phyloP scores from a whole-genome alignment of 2,113 vertebrate species.

The Callipepla squamata region DNA sequence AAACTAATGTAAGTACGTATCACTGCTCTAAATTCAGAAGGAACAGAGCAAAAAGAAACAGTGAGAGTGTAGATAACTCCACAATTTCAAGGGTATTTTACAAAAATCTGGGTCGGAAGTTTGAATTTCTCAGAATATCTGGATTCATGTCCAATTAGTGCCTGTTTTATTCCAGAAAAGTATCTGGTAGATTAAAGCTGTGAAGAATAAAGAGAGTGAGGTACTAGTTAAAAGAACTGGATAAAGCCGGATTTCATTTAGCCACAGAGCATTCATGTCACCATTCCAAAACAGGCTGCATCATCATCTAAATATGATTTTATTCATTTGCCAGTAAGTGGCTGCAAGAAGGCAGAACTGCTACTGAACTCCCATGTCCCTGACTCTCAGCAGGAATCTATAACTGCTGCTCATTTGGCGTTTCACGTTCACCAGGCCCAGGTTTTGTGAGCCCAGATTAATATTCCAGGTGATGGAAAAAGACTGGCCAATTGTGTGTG shows the following conservation, averaged over 20 bases:
- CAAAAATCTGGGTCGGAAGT: neutral
- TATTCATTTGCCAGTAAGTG: neutral
- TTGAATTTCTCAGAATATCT: neutral
- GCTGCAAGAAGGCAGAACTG: neutral
- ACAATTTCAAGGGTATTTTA: neutral
- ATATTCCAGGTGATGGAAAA: neutral
- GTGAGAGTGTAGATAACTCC: neutral
- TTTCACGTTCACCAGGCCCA: neutral
- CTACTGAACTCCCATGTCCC: neutral
- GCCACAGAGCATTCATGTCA: neutral
- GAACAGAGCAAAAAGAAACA: accelerated
- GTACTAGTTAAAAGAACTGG: neutral
- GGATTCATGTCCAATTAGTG: neutral
- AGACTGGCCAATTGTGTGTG: neutral
- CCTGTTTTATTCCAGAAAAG: neutral
- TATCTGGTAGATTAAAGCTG: neutral
- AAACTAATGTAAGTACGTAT: neutral
- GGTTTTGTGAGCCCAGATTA: neutral
- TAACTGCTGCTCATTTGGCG: neutral
- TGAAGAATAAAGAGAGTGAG: neutral
- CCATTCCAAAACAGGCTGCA: neutral
- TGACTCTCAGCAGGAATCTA: neutral
- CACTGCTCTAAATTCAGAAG: neutral
- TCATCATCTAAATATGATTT: neutral
- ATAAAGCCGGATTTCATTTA: neutral